Evolutionary conservation across 1,140 invertebrate species (phyloP), one percentile per base, ranked within the genome.

Genomic region (Drosophila oshimai): DNA sequence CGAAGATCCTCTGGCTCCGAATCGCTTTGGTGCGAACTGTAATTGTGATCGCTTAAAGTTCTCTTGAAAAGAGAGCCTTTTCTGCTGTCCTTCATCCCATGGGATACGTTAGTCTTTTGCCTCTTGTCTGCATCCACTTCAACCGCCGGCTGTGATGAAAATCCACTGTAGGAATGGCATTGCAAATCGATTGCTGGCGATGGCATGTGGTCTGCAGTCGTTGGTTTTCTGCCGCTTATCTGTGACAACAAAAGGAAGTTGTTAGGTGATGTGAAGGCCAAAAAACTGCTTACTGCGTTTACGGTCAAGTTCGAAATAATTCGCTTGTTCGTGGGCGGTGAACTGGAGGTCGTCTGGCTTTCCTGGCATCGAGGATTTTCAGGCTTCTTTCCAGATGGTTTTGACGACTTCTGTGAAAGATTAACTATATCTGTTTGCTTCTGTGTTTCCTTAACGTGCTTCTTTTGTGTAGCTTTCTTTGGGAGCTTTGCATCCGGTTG

Each of bases 231-330:
- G n/a, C 12, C 12, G 22, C 6, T 44, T 26, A 73, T 78, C 78
- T 81, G 79, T 51, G 61, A 41, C 42, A 74, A 74, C 44, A 73
- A 81, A 84, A 84, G 9, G 54, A 60, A 45, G 10, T 69, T n/a
- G 29, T 78, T 77, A 83, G 57, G 34, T 24, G 28, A 31, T 18
- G 50, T 29, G 12, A 60, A 55, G 18, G 51, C 51, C 31, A 81
- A 0, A 3, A 17, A 15, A 18, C 51, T 45, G 41, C 60, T 44
- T 47, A 77, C 39, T 34, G 45, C 20, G 12, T 34, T 61, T 49
- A 62, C 50, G 13, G 46, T 6, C 10, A 15, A 22, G 13, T 55
- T 45, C 6, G 26, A 49, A 2, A 4, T 5, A 37, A 18, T 51
- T 39, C 41, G 13, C 12, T 29, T 28, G 44, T 13, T 13, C 6